These are phyloP conservation scores for Hydrozoanthus gracilis DNA, from an alignment of 92 coral and sea anemone genomes.

Conservation along the genomic window DNA sequence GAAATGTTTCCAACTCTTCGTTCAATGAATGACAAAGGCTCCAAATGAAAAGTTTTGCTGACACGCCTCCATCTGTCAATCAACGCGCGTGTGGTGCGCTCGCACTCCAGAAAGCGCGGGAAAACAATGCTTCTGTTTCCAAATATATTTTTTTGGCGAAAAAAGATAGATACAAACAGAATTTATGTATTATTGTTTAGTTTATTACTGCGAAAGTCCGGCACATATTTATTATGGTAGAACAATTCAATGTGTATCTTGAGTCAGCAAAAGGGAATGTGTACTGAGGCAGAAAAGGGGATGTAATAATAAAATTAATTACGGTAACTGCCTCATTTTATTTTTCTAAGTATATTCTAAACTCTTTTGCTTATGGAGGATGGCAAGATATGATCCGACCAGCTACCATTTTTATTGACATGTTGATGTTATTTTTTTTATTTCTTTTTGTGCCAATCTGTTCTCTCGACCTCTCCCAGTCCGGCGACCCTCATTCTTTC, in stretches of 20 bases:
- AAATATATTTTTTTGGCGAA: background rate
- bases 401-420: background rate
- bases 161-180: background rate
- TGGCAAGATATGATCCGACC: background rate
- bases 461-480: background rate
- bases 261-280: background rate
- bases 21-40: conserved; percentile 1
- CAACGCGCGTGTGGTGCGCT: conserved; percentile 2
- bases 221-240: background rate
- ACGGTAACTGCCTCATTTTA: background rate
- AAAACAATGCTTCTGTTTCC: background rate
- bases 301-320: background rate
- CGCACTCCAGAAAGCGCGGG: background rate
- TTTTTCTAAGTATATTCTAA: background rate
- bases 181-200: conserved; percentile 1
- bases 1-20: background rate
- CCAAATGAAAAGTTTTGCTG: background rate
- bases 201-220: conserved; percentile 5
- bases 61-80: background rate
- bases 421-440: background rate
- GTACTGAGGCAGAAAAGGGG: background rate
- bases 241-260: background rate
- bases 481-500: background rate
- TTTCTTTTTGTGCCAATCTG: background rate
- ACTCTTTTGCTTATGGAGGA: background rate